phyloP scores from a whole-genome alignment of 2,797 vertebrate genomes.

The Sylvia borin region DNA sequence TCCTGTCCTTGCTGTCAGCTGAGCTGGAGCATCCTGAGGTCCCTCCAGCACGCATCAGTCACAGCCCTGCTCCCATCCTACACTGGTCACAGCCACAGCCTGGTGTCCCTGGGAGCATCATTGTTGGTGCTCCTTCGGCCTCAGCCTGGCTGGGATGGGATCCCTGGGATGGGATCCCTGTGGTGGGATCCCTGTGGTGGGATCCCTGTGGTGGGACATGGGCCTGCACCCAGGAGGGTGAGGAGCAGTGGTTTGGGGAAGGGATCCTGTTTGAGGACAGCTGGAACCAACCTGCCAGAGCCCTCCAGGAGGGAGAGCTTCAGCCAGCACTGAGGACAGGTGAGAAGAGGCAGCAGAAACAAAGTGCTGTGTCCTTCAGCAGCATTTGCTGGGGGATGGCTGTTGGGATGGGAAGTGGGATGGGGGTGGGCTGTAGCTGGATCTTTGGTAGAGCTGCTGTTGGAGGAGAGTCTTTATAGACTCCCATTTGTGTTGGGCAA shows the following conservation, averaged over 20 bases:
- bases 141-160: neutral
- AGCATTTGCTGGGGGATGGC: neutral
- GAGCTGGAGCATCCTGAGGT: neutral
- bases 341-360: neutral
- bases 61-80: neutral
- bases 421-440: neutral
- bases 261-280: accelerated
- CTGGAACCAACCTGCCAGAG: neutral
- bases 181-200: accelerated
- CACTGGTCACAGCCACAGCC: neutral
- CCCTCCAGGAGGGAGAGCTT: neutral
- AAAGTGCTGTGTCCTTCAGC: neutral
- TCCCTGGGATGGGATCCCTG: neutral
- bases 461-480: neutral
- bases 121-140: neutral
- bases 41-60: neutral
- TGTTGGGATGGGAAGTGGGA: neutral
- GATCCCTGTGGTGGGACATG: accelerated
- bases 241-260: neutral
- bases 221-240: neutral
- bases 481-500: no score
- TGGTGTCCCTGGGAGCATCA: neutral
- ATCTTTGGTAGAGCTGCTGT: neutral
- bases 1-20: neutral
- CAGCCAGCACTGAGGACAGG: neutral